Percentiles rank a stretch among this genome's conserved stretches.
These are phyloP conservation scores for Chamaedrilus cognettii DNA, from an alignment of 2,888 invertebrate species.

Conservation along the genomic window DNA sequence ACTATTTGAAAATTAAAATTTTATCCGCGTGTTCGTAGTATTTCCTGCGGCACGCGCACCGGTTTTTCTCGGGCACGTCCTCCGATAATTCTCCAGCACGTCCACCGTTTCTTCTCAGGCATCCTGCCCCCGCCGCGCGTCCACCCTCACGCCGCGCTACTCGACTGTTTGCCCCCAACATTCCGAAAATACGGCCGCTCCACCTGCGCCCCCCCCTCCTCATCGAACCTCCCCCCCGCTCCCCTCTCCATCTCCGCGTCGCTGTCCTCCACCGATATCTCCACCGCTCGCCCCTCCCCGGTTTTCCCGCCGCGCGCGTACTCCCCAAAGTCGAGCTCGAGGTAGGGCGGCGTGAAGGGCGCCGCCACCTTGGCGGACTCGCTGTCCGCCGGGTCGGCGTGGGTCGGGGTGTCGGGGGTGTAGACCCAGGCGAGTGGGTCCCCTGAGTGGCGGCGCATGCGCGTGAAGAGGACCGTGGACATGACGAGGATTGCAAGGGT, in stretches of 20 bases:
- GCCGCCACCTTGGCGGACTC: background rate
- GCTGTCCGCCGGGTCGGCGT: background rate
- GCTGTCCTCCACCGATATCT: background rate
- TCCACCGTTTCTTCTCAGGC: too few relatives aligned
- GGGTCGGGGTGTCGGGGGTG: background rate
- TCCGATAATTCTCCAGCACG: too few relatives aligned
- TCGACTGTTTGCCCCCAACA: too few relatives aligned
- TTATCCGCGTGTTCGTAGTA: too few relatives aligned
- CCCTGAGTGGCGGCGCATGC: constrained; percentile 6
- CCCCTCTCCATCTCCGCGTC: background rate
- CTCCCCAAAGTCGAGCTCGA: background rate
- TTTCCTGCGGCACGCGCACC: too few relatives aligned
- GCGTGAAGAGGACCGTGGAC: constrained; percentile 3
- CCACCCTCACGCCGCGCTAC: too few relatives aligned
- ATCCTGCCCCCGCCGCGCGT: too few relatives aligned
- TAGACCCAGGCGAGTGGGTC: background rate
- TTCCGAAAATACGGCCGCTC: background rate
- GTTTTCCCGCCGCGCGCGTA: background rate
- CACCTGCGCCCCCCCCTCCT: background rate
- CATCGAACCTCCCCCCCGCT: background rate
- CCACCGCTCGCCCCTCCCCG: background rate
- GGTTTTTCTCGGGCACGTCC: too few relatives aligned
- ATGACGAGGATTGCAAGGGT: constrained; percentile 18
- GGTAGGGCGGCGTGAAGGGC: background rate
- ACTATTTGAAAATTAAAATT: too few relatives aligned